These are phyloP conservation scores for Bursaphelenchus okinawaensis DNA, from an alignment of 2,888 invertebrate species.

Conservation along the genomic window DNA sequence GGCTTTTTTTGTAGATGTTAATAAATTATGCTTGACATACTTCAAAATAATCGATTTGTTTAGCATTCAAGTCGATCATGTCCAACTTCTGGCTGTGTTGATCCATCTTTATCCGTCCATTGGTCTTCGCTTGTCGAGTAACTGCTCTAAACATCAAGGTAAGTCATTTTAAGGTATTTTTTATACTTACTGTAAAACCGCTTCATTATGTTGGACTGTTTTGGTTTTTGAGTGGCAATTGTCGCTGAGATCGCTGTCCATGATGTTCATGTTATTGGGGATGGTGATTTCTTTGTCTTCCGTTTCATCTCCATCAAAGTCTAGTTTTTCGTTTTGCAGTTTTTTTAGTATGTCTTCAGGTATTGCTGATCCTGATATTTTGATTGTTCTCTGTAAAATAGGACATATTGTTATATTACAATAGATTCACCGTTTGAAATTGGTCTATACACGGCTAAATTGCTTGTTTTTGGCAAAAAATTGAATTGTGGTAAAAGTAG, in stretches of 20 bases:
- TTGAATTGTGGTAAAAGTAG: too few relatives aligned
- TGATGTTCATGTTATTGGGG: neutral
- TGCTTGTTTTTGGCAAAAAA: too few relatives aligned
- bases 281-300: slow-evolving; percentile 9
- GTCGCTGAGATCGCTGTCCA: neutral
- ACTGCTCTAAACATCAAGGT: slow-evolving; percentile 25
- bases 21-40: too few relatives aligned
- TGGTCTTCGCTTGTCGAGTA: slow-evolving; percentile 43
- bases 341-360: slow-evolving; percentile 10
- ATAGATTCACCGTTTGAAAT: neutral
- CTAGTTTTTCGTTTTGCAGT: slow-evolving; percentile 1
- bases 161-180: neutral
- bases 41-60: slow-evolving; percentile 33
- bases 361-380: neutral
- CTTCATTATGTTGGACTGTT: slow-evolving; percentile 46
- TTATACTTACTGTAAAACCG: slow-evolving; percentile 44
- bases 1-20: too few relatives aligned
- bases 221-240: slow-evolving; percentile 37
- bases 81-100: slow-evolving; percentile 49
- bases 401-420: neutral
- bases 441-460: neutral
- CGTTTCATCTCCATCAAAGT: slow-evolving; percentile 15
- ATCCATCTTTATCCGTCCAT: slow-evolving; percentile 43
- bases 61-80: slow-evolving; percentile 42
- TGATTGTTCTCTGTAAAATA: neutral